phyloP scores from a whole-genome alignment of 2,797 vertebrate genomes.

The Vireo griseus region DNA sequence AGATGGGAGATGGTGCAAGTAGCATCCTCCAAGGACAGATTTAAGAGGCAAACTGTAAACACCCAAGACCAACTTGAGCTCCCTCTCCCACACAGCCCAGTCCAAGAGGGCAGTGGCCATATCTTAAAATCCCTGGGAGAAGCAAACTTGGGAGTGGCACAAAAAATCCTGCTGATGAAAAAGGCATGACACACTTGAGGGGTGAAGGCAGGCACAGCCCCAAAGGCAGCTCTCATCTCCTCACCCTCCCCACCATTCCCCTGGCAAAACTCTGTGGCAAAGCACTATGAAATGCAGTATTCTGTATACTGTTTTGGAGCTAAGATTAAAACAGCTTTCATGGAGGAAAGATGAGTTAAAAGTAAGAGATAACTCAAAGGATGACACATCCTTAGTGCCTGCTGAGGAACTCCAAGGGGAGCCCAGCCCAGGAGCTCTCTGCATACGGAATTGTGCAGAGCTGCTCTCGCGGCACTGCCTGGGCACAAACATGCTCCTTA shows the following conservation, averaged over 20 bases:
- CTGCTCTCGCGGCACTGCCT: not conserved
- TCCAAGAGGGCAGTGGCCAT: not conserved
- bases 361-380: slow-evolving; percentile 32
- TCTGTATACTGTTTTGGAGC: not conserved
- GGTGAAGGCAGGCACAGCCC: not conserved
- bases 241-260: not conserved
- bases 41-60: not conserved
- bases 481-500: not conserved
- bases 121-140: not conserved
- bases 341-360: slow-evolving; percentile 1
- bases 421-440: not conserved
- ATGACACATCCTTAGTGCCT: not conserved
- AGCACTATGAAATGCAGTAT: not conserved
- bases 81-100: not conserved
- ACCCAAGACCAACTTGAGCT: not conserved
- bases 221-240: not conserved
- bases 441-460: not conserved
- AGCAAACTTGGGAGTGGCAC: not conserved
- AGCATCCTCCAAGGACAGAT: not conserved
- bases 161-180: not conserved
- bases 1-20: rapidly evolving
- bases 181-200: not conserved
- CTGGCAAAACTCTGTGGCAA: not conserved
- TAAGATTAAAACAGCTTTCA: not conserved
- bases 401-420: slow-evolving; percentile 24